Conservation (phyloP, 2,888 invertebrate genomes). For the Geotrupes spiniger region DNA sequence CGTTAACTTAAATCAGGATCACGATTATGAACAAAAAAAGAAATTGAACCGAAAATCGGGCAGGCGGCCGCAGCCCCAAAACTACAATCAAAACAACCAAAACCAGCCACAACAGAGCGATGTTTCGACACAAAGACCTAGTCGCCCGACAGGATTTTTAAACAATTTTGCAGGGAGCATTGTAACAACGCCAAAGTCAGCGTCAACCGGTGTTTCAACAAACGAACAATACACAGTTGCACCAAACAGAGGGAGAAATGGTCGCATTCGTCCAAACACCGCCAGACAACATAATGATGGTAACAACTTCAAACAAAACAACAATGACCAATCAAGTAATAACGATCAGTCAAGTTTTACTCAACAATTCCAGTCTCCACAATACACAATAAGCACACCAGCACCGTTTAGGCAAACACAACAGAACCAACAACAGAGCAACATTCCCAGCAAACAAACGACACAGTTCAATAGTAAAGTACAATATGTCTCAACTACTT, state of each 20-base stretch:
- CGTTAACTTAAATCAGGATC: slow-evolving; percentile 49
- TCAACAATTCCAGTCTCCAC: slow-evolving; percentile 15
- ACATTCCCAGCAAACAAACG: slow-evolving; percentile 9
- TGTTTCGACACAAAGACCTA: slow-evolving; percentile 42
- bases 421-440: too few relatives aligned
- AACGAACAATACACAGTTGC: slow-evolving; percentile 14
- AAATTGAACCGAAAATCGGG: slow-evolving; percentile 46
- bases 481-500: slow-evolving; percentile 30
- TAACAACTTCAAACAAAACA: slow-evolving; percentile 39
- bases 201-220: slow-evolving; percentile 36
- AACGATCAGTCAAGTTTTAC: slow-evolving; percentile 12
- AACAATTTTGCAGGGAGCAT: slow-evolving; percentile 52
- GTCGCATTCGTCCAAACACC: slow-evolving; percentile 32
- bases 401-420: slow-evolving; percentile 46
- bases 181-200: slow-evolving; percentile 52
- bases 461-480: slow-evolving; percentile 12
- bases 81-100: slow-evolving; percentile 24
- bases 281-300: slow-evolving; percentile 35
- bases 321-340: too few relatives aligned
- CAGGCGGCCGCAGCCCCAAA: slow-evolving; percentile 41
- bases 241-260: slow-evolving; percentile 23
- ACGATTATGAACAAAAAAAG: slow-evolving; percentile 47
- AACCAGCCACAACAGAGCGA: slow-evolving; percentile 24
- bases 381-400: slow-evolving; percentile 45
- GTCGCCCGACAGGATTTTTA: slow-evolving; percentile 43